These are phyloP conservation scores for Cerceris rybyensis DNA, from an alignment of 2,888 invertebrate genomes.

Conservation along the genomic window DNA sequence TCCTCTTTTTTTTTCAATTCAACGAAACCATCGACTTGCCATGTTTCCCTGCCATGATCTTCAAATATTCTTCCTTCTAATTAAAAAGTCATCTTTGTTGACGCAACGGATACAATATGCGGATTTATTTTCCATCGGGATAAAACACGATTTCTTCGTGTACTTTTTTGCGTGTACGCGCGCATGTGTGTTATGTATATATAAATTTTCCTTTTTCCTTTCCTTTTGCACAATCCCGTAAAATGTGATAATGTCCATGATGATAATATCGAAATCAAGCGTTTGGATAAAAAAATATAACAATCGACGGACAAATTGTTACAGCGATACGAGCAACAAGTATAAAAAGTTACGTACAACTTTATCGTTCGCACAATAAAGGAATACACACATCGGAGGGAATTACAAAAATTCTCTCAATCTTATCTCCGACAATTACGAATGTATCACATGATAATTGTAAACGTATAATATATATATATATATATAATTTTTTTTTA, in stretches of 20 bases:
- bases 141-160: constrained; percentile 7
- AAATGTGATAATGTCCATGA: neutral
- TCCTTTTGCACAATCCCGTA: neutral
- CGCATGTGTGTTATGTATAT: constrained; percentile 13
- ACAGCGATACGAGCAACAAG: neutral
- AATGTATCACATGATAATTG: constrained; percentile 63
- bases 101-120: constrained; percentile 33
- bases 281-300: neutral
- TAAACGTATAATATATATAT: constrained; percentile 61
- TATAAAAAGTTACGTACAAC: constrained; percentile 3
- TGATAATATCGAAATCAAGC: constrained; percentile 4
- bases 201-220: neutral
- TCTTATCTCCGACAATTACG: constrained; percentile 42
- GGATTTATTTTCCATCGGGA: constrained; percentile 17
- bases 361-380: constrained; percentile 14
- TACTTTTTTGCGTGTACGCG: constrained; percentile 38
- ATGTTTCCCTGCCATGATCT: constrained; percentile 35
- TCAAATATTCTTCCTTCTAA: constrained; percentile 19
- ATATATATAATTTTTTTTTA: constrained; percentile 12
- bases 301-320: constrained; percentile 31
- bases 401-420: constrained; percentile 52
- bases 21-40: constrained; percentile 36
- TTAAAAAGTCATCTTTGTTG: constrained; percentile 29
- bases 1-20: constrained; percentile 22
- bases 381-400: constrained; percentile 39